Base-by-base conservation (phyloP, 2,113 vertebrate genomes). In the Colius striatus region DNA sequence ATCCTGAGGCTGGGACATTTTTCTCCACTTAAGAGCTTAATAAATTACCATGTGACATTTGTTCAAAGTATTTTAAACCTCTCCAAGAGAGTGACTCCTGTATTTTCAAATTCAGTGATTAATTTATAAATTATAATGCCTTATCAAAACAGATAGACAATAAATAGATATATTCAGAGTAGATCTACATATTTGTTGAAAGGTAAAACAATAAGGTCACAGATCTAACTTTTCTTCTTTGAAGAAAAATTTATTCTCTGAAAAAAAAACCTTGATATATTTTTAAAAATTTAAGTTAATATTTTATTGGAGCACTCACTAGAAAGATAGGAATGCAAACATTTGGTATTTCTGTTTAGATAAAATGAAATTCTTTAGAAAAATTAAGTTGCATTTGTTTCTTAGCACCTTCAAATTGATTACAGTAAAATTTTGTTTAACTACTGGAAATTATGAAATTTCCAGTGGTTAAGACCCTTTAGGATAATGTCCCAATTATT, bases 1-100 rank as follows among this genome's bases (percentile, higher is more conserved):
- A 62, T 13, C 4, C 15, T 11, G 65, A 82, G 4, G 32, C 3
- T 26, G 2, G 5, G 6, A 67, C 21, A 53, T 23, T 72, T 66
- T 85, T 26, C 13, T 61, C 57, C 15, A 23, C 10, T 26, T 66
- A 61, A 58, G 20, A 65, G 6, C 43, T 70, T 79, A 82, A 47
- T 0, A 1, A 75, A 55, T 10, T 70, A 23, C 5, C 5, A 68
- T 3, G 6, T 5, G 50, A 50, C 2, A 10, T 53, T 82, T 61
- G 11, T 36, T 66, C 21, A 61, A 83, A 23, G 3, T 62, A 36
- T 66, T 88, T 92, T 48, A 65, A 70, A 62, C 10, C 9, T 72
- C 5, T 70, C 27, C 26, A 57, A 66, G 30, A 63, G 16, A 82
- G n/a, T n/a, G 6, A 58, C 15, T 34, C 13, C 20, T 55, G 13